These are phyloP conservation scores for Hyla sarda DNA, from an alignment of 2,113 vertebrate species.

Conservation along the genomic window DNA sequence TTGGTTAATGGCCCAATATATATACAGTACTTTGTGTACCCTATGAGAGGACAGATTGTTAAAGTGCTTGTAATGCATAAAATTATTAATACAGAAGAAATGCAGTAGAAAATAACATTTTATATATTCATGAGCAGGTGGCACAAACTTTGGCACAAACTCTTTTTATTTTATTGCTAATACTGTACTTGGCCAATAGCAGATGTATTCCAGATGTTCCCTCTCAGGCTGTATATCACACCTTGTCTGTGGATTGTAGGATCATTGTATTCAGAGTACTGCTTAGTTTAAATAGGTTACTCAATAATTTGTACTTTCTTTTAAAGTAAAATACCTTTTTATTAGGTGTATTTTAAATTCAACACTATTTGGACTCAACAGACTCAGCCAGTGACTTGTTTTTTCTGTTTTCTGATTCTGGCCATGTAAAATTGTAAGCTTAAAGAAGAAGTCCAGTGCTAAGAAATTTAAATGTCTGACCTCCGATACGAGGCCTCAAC, in stretches of 20 bases:
- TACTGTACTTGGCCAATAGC: neutral
- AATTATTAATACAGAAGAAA: too few species aligned
- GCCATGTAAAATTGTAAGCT: too few species aligned
- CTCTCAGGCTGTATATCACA: neutral
- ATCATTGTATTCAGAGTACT: neutral
- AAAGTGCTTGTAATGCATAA: neutral
- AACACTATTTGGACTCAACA: too few species aligned
- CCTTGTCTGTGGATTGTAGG: neutral
- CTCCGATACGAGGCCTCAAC: too few species aligned
- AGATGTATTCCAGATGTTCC: constrained; percentile 36
- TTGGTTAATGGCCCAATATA: neutral
- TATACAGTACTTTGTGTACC: neutral
- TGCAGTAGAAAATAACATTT: neutral
- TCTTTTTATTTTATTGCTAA: constrained; percentile 11
- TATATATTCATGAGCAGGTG: constrained; percentile 16
- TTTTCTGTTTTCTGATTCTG: neutral
- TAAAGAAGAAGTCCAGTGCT: too few species aligned
- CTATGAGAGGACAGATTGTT: neutral
- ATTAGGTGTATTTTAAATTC: too few species aligned
- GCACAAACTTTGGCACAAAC: neutral
- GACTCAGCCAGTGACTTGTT: neutral
- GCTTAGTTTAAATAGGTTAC: too few species aligned
- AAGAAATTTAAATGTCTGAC: too few species aligned
- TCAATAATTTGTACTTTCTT: too few species aligned
- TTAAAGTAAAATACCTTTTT: too few species aligned